Conservation (phyloP, 53 echinoderm and acorn worm species). For the Arbacia lixula region DNA sequence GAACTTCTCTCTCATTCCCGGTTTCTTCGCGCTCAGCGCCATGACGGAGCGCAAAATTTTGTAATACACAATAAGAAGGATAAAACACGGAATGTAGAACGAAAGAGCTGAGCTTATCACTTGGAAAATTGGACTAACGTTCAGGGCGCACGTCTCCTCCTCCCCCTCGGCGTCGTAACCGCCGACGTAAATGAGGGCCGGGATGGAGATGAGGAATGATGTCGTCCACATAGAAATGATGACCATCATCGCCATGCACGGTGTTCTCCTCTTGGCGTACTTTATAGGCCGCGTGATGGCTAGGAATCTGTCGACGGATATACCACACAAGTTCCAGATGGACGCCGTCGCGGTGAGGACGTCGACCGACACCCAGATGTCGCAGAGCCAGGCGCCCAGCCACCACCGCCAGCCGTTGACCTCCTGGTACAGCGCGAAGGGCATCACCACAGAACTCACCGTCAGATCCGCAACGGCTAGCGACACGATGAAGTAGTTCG, state of each 20-base stretch:
- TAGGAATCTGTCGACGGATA: conserved; percentile 82
- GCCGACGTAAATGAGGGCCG: conserved; percentile 83
- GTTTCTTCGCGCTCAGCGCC: conserved; percentile 73
- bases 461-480: conserved; percentile 86
- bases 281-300: conserved; percentile 84
- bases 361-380: conserved; percentile 82
- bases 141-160: conserved; percentile 67
- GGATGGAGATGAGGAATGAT: conserved; percentile 83
- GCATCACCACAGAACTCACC: conserved; percentile 84
- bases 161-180: conserved; percentile 72
- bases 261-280: conserved; percentile 85
- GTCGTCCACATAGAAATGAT: conserved; percentile 75
- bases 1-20: conserved; percentile 39
- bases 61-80: conserved; percentile 92
- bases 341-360: conserved; percentile 84
- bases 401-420: conserved; percentile 77
- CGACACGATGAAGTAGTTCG: conserved; percentile 96
- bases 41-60: conserved; percentile 98
- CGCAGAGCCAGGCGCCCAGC: conserved; percentile 81
- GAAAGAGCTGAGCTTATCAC: conserved; percentile 88
- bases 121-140: conserved; percentile 88
- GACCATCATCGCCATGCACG: conserved; percentile 72
- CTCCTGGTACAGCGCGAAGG: conserved; percentile 80
- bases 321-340: conserved; percentile 86
- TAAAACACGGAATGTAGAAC: conserved; percentile 95